Evolutionary conservation across 1,140 invertebrate species (phyloP), one percentile per base, ranked within the genome.

Genomic region (Portunus trituberculatus): DNA sequence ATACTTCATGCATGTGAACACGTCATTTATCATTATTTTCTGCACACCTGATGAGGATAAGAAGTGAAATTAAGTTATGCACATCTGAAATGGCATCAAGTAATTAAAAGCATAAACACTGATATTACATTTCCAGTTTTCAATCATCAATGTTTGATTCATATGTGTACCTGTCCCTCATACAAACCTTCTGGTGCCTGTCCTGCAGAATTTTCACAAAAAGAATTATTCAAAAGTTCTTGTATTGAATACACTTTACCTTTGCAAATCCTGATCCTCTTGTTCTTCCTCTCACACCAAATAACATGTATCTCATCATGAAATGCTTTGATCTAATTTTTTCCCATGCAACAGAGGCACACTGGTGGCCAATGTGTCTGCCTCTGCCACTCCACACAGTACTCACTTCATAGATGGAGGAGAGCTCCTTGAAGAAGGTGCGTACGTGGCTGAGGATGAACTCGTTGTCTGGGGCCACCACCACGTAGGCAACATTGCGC

Each of bases 401-500:
- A 92, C 97, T 97, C 96, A 98, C 98, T 97, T 99, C 99, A 97
- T 99, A 99, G 82, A 98, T 98, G 46, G 98, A 98, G 92, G 98
- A 99, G 0, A 99, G 97, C 97, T 99, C 99, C 92, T 98, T 98
- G 97, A 99, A 99, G 97, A 99, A 99, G 0, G 97, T 97, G 95
- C 98, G 98, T 0, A 99, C 98, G 96, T 98, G 98, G 32, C 98
- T 97, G 12, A 98, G 97, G 46, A 99, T 97, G 92, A 98, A 98
- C 91, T 99, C 98, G 96, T 98, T 98, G 96, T 99, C 99, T 0
- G 99, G 99, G 28, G 99, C 98, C 0, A 99, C 97, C 8, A 99
- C 99, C 48, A 99, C 97, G 97, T 99, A 99, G 6, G 99, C 99
- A 3, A 99, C 98, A 97, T 99, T 99, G 39, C 99, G 97, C 39